Evolutionary conservation across 2,113 vertebrate species (phyloP).

Genomic region (Nesogale talazaci): DNA sequence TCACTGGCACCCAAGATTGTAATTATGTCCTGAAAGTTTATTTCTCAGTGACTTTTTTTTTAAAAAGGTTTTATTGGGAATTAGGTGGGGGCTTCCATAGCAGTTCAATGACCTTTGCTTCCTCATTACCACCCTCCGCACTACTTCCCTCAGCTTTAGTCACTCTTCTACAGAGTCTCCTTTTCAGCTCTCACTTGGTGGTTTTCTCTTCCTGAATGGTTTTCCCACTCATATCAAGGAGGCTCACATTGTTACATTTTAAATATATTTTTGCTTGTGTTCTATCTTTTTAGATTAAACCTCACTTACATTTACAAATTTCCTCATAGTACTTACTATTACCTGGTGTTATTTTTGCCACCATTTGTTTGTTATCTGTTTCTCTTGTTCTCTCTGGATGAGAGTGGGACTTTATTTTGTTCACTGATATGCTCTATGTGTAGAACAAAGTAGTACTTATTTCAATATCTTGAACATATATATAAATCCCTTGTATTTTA

Average conservation of each 20-base stretch:
- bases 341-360: background rate
- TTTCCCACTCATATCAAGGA: background rate
- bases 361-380: background rate
- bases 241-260: background rate
- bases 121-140: background rate
- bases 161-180: background rate
- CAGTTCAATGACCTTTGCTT: no score
- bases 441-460: slow-evolving; percentile 24
- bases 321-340: background rate
- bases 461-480: background rate
- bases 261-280: background rate
- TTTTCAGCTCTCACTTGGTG: background rate
- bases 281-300: background rate
- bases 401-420: slow-evolving; percentile 15
- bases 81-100: no score
- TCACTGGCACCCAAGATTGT: background rate
- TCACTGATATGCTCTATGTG: background rate
- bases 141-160: background rate
- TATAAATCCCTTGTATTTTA: slow-evolving; percentile 61
- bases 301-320: background rate
- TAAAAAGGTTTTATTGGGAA: no score
- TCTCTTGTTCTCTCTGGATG: background rate
- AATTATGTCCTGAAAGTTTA: background rate
- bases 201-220: background rate
- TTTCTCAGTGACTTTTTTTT: background rate